Evolutionary conservation across 2,797 vertebrate species (phyloP), one percentile per base, ranked within the genome.

Genomic region (Tarsius wallacei): DNA sequence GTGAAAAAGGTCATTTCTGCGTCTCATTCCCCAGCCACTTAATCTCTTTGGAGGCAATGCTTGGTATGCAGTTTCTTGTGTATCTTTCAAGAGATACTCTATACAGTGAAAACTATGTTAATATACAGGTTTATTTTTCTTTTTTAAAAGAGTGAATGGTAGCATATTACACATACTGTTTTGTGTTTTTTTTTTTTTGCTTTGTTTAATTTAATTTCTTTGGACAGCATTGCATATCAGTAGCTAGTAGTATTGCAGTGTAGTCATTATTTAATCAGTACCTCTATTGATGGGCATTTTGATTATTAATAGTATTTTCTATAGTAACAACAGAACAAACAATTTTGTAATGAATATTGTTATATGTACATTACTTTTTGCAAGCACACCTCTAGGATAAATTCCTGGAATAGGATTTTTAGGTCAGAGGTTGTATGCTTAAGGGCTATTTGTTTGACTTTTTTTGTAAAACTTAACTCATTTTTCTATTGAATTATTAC

Each of bases 201-300:
- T 93, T 96, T 88, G 26, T 77, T 91, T 94, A 49, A 59, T 86
- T 91, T 68, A 87, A 33, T 17, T 36, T 84, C 76, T 93, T 59
- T 90, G 61, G 47, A 71, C 22, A 83, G 26, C 15, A 57, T 76
- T 78, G 22, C 10, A 57, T 91, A 26, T 86, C 6, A 71, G 47
- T 22, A 61, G 36, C 57, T 31, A 57, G 28, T 61, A 59, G 11
- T 59, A 16, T 66, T 94, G 10, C 12, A 66, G 49, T 77, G 15
- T 77, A 82, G 17, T 73, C 4, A 31, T 84, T 87, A 82, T 55
- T 94, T 81, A 91, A 70, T 49, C 7, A 53, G 1, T 59, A 42
- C 2, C 21, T 24, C 10, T 80, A 2, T 81, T 85, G 55, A 42
- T 87, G 28, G 28, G 16, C 8, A 81, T 89, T 93, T 87, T 83